Base-by-base conservation (phyloP, 2,113 vertebrate genomes). In the Oenanthe melanoleuca region DNA sequence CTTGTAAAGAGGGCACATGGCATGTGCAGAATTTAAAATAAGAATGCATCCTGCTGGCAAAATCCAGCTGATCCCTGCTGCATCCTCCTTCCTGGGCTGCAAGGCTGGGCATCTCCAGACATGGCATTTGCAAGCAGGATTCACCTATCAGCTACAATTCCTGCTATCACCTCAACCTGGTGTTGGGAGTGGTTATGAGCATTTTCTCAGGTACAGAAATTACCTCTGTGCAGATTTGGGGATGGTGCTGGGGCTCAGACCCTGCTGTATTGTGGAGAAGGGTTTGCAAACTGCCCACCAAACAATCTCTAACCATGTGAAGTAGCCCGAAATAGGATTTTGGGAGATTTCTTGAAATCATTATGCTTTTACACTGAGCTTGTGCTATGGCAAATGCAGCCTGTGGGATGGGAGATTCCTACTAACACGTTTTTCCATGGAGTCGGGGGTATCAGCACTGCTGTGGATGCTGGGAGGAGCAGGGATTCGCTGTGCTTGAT, bases 101-200 rank as follows among this genome's bases (percentile, higher is more conserved):
- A 42, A 37, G 34, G 24, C 65, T 64, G 53, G 28, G 4, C n/a
- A 29, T 60, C 44, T 78, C 50, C 10, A 4, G 53, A 40, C 13
- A 13, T 3, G 12, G 21, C 34, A 28, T 78, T 59, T 81, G 49
- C 25, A 50, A 55, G 49, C 13, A 29, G 49, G 44, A 64, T 64
- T 33, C 44, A 21, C 70, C 50, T 34, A 2, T 56, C 65, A 38
- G 29, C 37, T 18, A 22, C 13, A 5, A 0, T 0, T 4, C 38
- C 34, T 53, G 31, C n/a, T 28, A 7, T 67, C 15, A 3, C 28
- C 37, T 44, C 33, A n/a, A 0, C 28, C 9, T 77, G n/a, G 3
- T 57, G 5, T 0, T 49, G 53, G 26, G 21, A 4, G 1, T 38
- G 49, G 25, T 33, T 33, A 14, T 49, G 52, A 31, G 29, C 28